Evolutionary conservation across 2,888 invertebrate genomes (phyloP), one percentile per base, ranked within the genome.

Genomic region (Archips crataeganus): DNA sequence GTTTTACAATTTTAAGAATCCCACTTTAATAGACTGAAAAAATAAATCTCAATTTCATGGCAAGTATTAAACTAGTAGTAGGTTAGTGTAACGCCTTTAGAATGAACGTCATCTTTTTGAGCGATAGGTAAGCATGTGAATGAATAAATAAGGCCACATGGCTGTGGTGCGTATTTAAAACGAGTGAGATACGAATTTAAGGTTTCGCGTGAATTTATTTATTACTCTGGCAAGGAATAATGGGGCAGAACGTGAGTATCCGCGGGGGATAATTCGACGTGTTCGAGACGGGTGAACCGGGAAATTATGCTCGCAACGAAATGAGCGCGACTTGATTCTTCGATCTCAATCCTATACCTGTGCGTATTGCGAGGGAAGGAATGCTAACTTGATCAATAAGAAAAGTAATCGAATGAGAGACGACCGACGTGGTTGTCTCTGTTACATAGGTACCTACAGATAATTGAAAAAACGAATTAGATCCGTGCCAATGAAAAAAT

Each of bases 151-250:
- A 57, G 59, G 15, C 15, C 61, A 45, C 63, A 62, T 10, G 61
- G 45, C 54, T 23, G 54, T 60, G 36, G 47, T 71, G 3, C 45
- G 11, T 45, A 45, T 45, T 45, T 45, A 45, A 11, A 45, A 45
- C 45, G 45, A 2, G 45, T 11, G 45, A 45, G 45, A 45, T 45
- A 60, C 42, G 54, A 77, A 80, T 79, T 70, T 76, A 66, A 67
- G 75, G 61, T 70, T 66, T 51, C 60, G 76, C 66, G 78, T 80
- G 83, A 83, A 84, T 84, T 83, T 84, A 84, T 84, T 85, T 84
- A 82, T 81, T 80, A 79, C 80, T 81, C 79, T 79, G 79, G 82
- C 78, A 79, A 79, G 81, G 78, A 76, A 80, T 80, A 79, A 79
- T 76, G 75, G 76, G 79, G 77, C 76, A 76, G 75, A 73, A 75